phyloP scores from a whole-genome alignment of 2,888 invertebrate genomes.

The Chesias legatella region DNA sequence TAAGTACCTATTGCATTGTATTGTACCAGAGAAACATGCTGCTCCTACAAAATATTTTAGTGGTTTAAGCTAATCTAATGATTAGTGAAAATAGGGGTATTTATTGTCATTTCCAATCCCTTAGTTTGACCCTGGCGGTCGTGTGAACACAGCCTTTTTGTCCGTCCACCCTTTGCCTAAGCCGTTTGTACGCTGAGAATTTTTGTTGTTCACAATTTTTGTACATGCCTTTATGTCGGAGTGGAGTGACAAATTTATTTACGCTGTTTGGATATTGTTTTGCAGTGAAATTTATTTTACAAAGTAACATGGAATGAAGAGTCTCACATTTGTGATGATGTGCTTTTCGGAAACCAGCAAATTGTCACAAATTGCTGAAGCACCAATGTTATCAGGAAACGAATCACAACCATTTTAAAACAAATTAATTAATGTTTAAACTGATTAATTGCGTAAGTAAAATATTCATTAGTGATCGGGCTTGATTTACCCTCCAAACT shows the following conservation, averaged over 20 bases:
- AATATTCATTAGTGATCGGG: slow-evolving; percentile 17
- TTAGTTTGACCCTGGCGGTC: slow-evolving; percentile 23
- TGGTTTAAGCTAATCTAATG: no score
- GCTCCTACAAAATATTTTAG: no score
- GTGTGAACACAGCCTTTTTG: slow-evolving; percentile 49
- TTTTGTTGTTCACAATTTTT: slow-evolving; percentile 46
- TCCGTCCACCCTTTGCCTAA: slow-evolving; percentile 39
- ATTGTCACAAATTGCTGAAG: background rate
- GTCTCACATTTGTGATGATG: background rate
- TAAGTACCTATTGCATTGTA: no score
- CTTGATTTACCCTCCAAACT: slow-evolving; percentile 19
- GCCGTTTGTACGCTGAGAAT: slow-evolving; percentile 40
- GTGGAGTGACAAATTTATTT: slow-evolving; percentile 20
- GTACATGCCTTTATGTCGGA: slow-evolving; percentile 33
- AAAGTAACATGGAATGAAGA: background rate
- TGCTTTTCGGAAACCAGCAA: background rate
- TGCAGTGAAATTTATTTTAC: no score
- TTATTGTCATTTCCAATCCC: background rate
- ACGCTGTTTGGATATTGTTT: background rate
- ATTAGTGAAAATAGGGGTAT: no score
- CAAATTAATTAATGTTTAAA: slow-evolving; percentile 12
- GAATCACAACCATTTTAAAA: background rate
- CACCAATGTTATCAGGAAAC: background rate
- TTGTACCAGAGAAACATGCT: no score
- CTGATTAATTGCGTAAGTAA: slow-evolving; percentile 10